A percentile compares a stretch with the other conserved stretches of the same genome.
phyloP scores from a whole-genome alignment of 2,113 vertebrate species.

The Pelusios castaneus region DNA sequence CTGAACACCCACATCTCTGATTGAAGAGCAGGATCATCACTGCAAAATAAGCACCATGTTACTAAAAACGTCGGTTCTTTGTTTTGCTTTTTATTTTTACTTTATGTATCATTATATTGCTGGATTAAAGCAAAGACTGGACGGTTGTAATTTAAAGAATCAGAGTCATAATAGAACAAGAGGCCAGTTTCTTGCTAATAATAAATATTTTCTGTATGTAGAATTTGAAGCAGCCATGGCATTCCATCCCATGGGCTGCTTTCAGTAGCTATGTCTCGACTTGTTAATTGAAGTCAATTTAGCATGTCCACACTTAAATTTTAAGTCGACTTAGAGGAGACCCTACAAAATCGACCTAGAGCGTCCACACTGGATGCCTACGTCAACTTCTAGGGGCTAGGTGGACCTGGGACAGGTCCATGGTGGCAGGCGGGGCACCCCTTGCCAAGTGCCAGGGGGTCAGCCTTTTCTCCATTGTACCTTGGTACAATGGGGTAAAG shows the following conservation, averaged over 20 bases:
- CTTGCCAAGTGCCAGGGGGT: no score
- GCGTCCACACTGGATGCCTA: no score
- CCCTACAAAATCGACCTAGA: no score
- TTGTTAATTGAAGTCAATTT: no score
- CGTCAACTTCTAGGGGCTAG: no score
- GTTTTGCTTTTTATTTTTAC: conserved; percentile 47
- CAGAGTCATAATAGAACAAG: conserved; percentile 20
- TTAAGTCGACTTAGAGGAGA: no score
- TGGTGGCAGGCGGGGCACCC: no score
- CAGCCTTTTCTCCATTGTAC: no score
- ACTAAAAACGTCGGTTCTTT: conserved; percentile 20
- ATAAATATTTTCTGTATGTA: conserved; percentile 30
- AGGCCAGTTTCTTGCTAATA: conserved; percentile 17
- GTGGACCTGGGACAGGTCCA: no score
- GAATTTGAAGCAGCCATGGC: neutral
- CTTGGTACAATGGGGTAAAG: no score
- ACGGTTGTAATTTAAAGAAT: conserved; percentile 57
- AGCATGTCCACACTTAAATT: no score
- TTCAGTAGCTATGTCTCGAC: no score
- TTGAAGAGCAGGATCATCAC: neutral
- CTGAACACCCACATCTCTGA: neutral
- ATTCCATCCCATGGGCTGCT: neutral
- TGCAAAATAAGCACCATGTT: neutral
- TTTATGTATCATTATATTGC: conserved; percentile 32
- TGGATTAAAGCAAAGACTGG: conserved; percentile 30